Percentiles rank a stretch among this genome's conserved stretches.
Evolutionary conservation across 1,140 invertebrate genomes (phyloP).

Genomic region (Euschistus heros): DNA sequence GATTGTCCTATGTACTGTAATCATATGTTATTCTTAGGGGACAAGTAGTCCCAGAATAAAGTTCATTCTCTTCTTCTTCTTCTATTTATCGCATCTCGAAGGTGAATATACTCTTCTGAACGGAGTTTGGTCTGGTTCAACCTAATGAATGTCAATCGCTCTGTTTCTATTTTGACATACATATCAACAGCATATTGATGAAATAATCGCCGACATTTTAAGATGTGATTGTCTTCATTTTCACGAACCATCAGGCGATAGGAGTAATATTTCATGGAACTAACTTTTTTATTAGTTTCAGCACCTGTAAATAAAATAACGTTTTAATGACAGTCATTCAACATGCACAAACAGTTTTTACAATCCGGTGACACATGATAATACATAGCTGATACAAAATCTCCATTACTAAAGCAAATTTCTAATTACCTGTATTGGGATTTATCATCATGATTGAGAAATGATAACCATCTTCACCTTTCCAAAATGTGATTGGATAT

Average conservation of each 20-base stretch:
- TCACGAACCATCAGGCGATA: constrained; percentile 33
- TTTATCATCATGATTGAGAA: constrained; percentile 25
- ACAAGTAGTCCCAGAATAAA: too few species aligned
- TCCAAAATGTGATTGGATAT: constrained; percentile 39
- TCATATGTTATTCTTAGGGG: too few species aligned
- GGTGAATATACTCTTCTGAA: constrained; percentile 38
- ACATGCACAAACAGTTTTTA: neutral
- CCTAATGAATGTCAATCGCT: constrained; percentile 35
- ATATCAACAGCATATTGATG: constrained; percentile 38
- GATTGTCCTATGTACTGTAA: too few species aligned
- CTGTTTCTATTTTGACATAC: constrained; percentile 41
- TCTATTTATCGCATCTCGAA: constrained; percentile 37
- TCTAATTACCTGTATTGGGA: neutral
- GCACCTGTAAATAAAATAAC: constrained; percentile 16
- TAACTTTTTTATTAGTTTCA: constrained; percentile 30
- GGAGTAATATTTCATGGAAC: constrained; percentile 31
- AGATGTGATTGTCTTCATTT: constrained; percentile 30
- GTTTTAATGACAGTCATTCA: neutral
- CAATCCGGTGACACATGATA: neutral
- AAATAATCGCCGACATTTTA: constrained; percentile 32
- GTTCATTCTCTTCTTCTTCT: too few species aligned
- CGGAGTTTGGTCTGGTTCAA: constrained; percentile 39
- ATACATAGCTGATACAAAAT: neutral
- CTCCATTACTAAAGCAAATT: neutral
- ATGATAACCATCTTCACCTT: constrained; percentile 33